phyloP scores from a whole-genome alignment of 30 jellyfish, hydroid and myxozoan genomes.

The Turritopsis rubra region DNA sequence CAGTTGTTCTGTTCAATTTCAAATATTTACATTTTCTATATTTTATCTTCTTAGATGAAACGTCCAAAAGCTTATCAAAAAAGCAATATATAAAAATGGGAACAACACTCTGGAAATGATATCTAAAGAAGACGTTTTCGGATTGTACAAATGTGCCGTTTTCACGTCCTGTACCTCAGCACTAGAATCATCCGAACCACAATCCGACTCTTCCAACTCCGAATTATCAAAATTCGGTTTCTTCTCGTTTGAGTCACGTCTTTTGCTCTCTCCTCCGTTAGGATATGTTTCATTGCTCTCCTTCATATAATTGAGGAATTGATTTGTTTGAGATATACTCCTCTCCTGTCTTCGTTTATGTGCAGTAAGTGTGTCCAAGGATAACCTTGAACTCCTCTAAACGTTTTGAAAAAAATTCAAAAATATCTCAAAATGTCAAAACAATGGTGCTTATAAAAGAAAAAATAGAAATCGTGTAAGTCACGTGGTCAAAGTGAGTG shows the following conservation, averaged over 20 bases:
- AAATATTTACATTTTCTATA: background rate
- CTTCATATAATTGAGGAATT: background rate
- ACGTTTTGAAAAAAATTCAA: no score
- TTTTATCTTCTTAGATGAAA: background rate
- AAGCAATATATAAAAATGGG: background rate
- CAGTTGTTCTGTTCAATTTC: no score
- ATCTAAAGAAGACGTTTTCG: background rate
- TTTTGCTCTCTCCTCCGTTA: background rate
- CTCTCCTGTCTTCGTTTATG: background rate
- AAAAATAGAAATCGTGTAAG: no score
- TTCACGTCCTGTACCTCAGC: background rate
- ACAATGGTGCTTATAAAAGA: no score
- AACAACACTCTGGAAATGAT: background rate
- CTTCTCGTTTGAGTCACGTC: background rate
- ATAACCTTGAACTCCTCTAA: background rate
- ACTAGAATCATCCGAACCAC: constrained; percentile 16
- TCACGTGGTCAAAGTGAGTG: no score
- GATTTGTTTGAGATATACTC: background rate
- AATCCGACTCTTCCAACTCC: background rate
- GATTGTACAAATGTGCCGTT: constrained; percentile 6
- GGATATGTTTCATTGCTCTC: background rate
- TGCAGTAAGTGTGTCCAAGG: background rate
- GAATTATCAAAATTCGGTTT: background rate
- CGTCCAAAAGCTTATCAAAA: background rate
- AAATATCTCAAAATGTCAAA: no score